Conservation (phyloP, 2,888 invertebrate species). For the Elmis aenea region DNA sequence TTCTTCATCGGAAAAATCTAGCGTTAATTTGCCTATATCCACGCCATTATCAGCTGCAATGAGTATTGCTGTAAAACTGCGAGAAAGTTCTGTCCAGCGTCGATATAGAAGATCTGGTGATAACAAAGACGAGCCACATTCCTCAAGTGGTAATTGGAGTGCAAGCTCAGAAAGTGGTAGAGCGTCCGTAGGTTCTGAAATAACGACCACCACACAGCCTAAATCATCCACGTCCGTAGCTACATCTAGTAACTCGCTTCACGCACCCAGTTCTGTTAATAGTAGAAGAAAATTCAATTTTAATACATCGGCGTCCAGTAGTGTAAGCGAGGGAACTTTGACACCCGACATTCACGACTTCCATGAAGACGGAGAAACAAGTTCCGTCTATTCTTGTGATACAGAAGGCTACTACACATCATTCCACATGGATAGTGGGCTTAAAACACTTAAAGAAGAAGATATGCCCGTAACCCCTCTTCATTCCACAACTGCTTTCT, state of each 20-base stretch:
- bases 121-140: slow-evolving; percentile 76
- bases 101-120: slow-evolving; percentile 63
- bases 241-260: slow-evolving; percentile 64
- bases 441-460: slow-evolving; percentile 77
- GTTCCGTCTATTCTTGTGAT: slow-evolving; percentile 91
- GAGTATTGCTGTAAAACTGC: slow-evolving; percentile 64
- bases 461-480: slow-evolving; percentile 69
- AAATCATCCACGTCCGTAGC: slow-evolving; percentile 65
- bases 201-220: slow-evolving; percentile 65
- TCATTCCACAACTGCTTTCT: slow-evolving; percentile 65
- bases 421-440: slow-evolving; percentile 92
- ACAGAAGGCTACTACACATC: slow-evolving; percentile 98
- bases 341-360: slow-evolving; percentile 79
- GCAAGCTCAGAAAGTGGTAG: slow-evolving; percentile 86
- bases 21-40: slow-evolving; percentile 55
- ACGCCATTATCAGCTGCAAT: slow-evolving; percentile 54
- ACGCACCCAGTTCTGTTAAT: slow-evolving; percentile 64
- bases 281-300: slow-evolving; percentile 59
- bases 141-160: slow-evolving; percentile 92
- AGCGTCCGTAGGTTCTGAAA: slow-evolving; percentile 80
- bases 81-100: slow-evolving; percentile 69
- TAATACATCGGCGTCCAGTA: slow-evolving; percentile 75
- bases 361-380: slow-evolving; percentile 80
- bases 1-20: slow-evolving; percentile 68
- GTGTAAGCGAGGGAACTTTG: slow-evolving; percentile 78